Base-by-base conservation (phyloP, 2,888 invertebrate species). In the Kuschelorhynchus macadamiae region DNA sequence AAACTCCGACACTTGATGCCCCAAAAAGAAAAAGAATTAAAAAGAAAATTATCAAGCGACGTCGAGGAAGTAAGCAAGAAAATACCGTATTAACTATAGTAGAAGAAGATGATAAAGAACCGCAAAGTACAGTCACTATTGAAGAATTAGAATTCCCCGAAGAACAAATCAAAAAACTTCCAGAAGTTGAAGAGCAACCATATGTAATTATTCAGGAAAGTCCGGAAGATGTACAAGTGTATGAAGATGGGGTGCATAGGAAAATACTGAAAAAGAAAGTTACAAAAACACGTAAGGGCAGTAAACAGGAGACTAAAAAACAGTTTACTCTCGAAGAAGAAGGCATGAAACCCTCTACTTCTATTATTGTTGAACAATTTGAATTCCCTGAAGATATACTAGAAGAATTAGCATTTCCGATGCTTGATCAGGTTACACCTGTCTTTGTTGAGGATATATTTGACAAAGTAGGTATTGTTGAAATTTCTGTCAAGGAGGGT, bases 261-360 rank as follows among this genome's bases (percentile, higher is more conserved):
- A 81, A 81, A 39, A 78, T 81, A 7, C 83, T 83, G 47, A 85
- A 81, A 52, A 80, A 84, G 30, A 77, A 81, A 1, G 81, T 85
- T 39, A 52, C 30, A 5, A 85, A 81, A 66, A 85, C 84, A 71
- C 81, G 81, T 0, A 83, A 75, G 70, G 85, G 81, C 50, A 75
- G 78, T 44, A 83, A 80, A 72, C 80, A 84, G 47, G 85, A 86
- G 72, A 79, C 65, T 72, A 80, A 84, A 0, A 82, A 85, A 80
- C 84, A 86, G 41, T 77, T 82, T 55, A 85, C 85, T 16, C 78
- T 85, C 30, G 82, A 83, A 73, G 80, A 84, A 74, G 85, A 85
- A 59, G 83, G 82, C 14, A 77, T 81, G 56, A 77, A 84, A 63
- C 86, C 86, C 0, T 74, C 82, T 47, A 81, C 76, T 55, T 79